Conservation (phyloP, 2,797 vertebrate genomes). For the Alosa sapidissima region DNA sequence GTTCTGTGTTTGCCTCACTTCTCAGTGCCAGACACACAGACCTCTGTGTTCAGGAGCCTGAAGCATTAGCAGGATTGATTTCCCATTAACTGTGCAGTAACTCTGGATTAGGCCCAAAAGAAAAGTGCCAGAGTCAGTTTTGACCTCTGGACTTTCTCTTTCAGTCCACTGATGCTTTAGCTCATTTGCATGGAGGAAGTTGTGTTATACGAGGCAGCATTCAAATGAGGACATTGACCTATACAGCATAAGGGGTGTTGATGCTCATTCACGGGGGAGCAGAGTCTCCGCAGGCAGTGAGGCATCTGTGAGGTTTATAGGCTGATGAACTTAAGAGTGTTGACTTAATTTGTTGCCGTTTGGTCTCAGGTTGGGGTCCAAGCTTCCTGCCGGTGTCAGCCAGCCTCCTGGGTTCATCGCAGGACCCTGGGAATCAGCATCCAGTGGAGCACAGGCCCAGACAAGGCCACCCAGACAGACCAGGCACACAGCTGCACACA, state of each 20-base stretch:
- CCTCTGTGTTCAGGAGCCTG: conserved; percentile 40
- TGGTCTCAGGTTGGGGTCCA: conserved; percentile 69
- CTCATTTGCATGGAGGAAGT: neutral
- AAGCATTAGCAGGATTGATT: conserved; percentile 12
- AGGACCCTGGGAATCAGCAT: conserved; percentile 60
- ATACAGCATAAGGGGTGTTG: neutral
- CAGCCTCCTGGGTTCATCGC: conserved; percentile 69
- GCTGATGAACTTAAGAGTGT: neutral
- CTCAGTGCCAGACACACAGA: neutral
- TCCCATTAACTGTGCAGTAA: conserved; percentile 10
- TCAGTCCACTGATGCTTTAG: neutral
- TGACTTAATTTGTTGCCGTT: neutral
- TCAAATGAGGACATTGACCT: neutral
- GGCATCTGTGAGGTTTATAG: neutral
- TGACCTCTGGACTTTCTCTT: conserved; percentile 11
- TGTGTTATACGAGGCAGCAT: neutral
- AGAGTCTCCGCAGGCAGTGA: neutral
- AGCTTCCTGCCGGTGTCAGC: conserved; percentile 68
- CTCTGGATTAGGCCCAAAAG: neutral
- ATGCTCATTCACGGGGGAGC: neutral
- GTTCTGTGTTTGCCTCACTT: neutral
- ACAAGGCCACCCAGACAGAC: conserved; percentile 31
- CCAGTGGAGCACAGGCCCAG: conserved; percentile 37
- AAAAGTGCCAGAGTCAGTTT: conserved; percentile 19
- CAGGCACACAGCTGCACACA: conserved; percentile 30